Evolutionary conservation across 2,113 vertebrate genomes (phyloP).

Genomic region (Xiphophorus hellerii): DNA sequence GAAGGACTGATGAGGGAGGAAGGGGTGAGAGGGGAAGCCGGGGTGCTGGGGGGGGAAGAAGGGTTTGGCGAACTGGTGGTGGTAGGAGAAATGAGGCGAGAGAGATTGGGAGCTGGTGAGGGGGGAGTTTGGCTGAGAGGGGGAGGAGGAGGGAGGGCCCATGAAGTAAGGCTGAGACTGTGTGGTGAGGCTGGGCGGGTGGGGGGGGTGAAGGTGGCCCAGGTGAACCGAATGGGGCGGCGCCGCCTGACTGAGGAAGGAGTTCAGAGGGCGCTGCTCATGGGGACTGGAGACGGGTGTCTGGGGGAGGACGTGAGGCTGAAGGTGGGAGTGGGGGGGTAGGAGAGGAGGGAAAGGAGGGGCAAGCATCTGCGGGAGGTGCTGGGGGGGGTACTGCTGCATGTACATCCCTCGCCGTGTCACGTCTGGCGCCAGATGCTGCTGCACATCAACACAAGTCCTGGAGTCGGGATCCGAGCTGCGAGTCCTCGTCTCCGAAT

Average conservation of each 20-base stretch:
- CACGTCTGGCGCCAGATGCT: background rate
- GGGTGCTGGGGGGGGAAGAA: constrained; percentile 61
- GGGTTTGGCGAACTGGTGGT: constrained; percentile 56
- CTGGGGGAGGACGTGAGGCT: constrained; percentile 33
- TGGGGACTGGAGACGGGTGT: background rate
- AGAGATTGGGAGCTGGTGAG: constrained; percentile 41
- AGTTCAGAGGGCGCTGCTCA: constrained; percentile 39
- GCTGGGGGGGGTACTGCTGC: constrained; percentile 64
- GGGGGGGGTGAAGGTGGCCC: constrained; percentile 46
- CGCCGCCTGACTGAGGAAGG: constrained; percentile 43
- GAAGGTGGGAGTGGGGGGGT: constrained; percentile 42
- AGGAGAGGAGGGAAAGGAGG: constrained; percentile 48
- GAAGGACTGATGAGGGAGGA: constrained; percentile 57
- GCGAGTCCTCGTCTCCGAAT: constrained; percentile 46
- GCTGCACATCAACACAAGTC: constrained; percentile 18
- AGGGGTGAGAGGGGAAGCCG: constrained; percentile 52
- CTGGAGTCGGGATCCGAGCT: constrained; percentile 23
- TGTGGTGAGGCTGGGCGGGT: constrained; percentile 30
- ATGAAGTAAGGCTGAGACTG: constrained; percentile 57
- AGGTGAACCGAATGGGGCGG: constrained; percentile 33
- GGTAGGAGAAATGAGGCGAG: constrained; percentile 44
- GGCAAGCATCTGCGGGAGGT: constrained; percentile 54
- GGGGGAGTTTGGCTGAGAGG: background rate
- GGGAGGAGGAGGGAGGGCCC: constrained; percentile 2
- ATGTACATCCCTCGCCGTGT: constrained; percentile 49